phyloP scores from a whole-genome alignment of 2,113 vertebrate genomes.

The zebrafish (Danio rerio) region DNA sequence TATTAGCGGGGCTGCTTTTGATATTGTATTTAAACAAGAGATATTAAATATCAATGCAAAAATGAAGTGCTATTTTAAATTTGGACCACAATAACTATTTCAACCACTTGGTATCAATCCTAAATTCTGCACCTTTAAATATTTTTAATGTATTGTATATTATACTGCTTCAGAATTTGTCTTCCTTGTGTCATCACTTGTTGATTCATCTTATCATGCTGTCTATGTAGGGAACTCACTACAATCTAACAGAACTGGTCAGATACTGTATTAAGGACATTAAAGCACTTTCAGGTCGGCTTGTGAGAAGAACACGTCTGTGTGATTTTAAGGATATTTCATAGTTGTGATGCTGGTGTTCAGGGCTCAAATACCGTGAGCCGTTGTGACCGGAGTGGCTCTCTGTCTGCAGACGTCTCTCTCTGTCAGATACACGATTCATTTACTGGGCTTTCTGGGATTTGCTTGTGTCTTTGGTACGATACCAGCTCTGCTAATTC shows the following conservation, averaged over 20 bases:
- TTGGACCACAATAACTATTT: no score
- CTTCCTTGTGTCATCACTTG: no score
- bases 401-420: conserved; percentile 8
- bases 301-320: not conserved
- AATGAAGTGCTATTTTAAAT: no score
- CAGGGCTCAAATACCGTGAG: not conserved
- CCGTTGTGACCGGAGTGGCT: not conserved
- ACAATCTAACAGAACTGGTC: not conserved
- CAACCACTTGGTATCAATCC: no score
- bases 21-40: no score
- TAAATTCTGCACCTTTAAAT: no score
- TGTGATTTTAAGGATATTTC: not conserved
- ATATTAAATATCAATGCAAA: no score
- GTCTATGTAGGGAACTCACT: not conserved
- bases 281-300: conserved; percentile 30
- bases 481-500: not conserved
- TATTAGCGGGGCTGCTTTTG: no score
- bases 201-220: not conserved
- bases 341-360: not conserved
- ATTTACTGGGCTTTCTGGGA: no score
- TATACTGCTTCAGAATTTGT: no score
- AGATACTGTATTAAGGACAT: not conserved
- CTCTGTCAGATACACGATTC: not conserved
- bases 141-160: no score
- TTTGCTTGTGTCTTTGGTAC: not conserved